Conservation (phyloP, 2,113 vertebrate species). For the Tauraco erythrolophus region DNA sequence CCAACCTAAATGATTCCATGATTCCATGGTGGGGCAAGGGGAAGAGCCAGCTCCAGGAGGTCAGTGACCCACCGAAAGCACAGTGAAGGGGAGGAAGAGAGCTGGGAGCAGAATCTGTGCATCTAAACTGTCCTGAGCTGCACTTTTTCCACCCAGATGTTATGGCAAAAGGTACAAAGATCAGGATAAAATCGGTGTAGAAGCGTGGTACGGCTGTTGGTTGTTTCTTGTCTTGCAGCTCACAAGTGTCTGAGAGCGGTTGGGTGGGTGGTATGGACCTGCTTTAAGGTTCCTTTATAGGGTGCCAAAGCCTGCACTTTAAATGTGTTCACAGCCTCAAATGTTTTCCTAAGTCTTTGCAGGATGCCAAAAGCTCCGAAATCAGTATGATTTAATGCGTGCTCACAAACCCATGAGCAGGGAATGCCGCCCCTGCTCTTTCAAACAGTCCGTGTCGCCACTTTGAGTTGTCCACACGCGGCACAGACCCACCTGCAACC, state of each 20-base stretch:
- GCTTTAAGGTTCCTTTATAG: not conserved
- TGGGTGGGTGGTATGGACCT: fast-evolving
- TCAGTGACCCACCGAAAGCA: not conserved
- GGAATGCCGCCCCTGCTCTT: not conserved
- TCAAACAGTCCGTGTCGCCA: fast-evolving
- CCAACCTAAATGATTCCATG: no score
- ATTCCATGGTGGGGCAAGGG: not conserved
- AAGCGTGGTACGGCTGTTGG: fast-evolving
- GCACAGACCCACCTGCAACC: not conserved
- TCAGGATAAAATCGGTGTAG: not conserved
- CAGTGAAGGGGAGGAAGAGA: no score
- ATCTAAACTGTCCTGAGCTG: not conserved
- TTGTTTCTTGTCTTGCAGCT: not conserved
- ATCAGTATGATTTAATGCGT: not conserved
- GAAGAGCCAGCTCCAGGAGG: not conserved
- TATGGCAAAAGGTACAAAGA: not conserved
- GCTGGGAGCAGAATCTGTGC: not conserved
- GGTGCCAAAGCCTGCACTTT: not conserved
- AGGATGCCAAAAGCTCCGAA: not conserved
- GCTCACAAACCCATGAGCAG: not conserved
- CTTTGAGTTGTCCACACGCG: not conserved
- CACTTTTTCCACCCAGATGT: fast-evolving
- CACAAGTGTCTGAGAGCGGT: not conserved
- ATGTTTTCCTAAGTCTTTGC: not conserved
- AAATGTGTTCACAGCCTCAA: not conserved